Evolutionary conservation across 2,797 vertebrate species (phyloP), one percentile per base, ranked within the genome.

Genomic region (Enteromius afrohamiltoni): DNA sequence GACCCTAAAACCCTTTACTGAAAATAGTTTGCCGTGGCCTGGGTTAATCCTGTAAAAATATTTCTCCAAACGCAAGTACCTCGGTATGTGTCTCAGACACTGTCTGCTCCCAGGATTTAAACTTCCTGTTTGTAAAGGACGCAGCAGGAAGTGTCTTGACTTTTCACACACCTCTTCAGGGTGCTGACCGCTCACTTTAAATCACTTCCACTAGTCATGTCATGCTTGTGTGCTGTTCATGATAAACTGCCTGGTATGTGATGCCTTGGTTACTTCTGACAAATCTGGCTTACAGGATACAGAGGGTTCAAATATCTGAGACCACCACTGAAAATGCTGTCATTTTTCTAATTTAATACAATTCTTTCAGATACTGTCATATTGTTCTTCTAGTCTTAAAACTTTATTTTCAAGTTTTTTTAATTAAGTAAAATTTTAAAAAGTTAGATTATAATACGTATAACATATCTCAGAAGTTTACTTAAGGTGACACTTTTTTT

Each of bases 41-140:
- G 83, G 88, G 88, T 88, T 87, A 89, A 88, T 87, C 84, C 86
- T 86, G 69, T 80, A 55, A 82, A 88, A 84, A 88, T 87, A 88
- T 89, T 87, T 89, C 82, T 80, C 34, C 42, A 76, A 83, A 81
- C 29, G 34, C 83, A 84, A 70, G 83, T 85, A 68, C 83, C 81
- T 37, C 74, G 69, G 80, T 85, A 75, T 80, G 82, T 37, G 80
- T 81, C 82, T 84, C 89, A 90, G 88, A 90, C 88, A 79, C 78
- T 74, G 89, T 88, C 88, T 88, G 86, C 85, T 86, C 82, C 86
- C 82, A 85, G 86, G 86, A 87, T 83, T 88, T 84, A 79, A 79
- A 88, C 77, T 80, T 88, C 77, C 80, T 84, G 82, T 87, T 82
- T 79, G 83, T 84, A 71, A 60, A 83, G 70, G 77, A 79, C 69